Evolutionary conservation across 2,888 invertebrate genomes (phyloP).

Genomic region (Pedicia rivosa): DNA sequence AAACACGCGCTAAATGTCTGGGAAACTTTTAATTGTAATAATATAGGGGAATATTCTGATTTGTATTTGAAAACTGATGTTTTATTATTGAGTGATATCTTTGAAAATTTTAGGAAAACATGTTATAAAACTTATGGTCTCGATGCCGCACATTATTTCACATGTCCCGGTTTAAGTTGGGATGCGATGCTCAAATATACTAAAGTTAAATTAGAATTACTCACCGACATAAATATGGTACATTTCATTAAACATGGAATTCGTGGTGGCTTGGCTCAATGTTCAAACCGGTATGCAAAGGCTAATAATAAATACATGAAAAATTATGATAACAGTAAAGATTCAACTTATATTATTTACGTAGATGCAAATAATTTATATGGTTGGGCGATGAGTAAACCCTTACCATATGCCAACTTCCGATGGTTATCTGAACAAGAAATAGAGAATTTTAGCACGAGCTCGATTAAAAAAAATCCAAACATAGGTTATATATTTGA

Average conservation of each 20-base stretch:
- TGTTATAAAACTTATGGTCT: slow-evolving; percentile 7
- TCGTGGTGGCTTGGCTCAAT: slow-evolving; percentile 9
- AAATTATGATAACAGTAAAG: slow-evolving; percentile 1
- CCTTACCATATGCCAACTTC: slow-evolving; percentile 15
- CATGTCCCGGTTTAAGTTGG: slow-evolving; percentile 17
- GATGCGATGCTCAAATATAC: slow-evolving; percentile 18
- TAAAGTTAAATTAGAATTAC: slow-evolving; percentile 8
- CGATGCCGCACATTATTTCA: slow-evolving; percentile 18
- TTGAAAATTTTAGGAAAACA: slow-evolving; percentile 2
- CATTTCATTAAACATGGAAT: slow-evolving; percentile 6
- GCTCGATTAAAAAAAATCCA: too few species aligned
- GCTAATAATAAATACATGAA: slow-evolving; percentile 6
- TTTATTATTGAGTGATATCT: slow-evolving; percentile 20
- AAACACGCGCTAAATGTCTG: slow-evolving; percentile 20
- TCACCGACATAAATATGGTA: slow-evolving; percentile 9
- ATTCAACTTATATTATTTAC: slow-evolving; percentile 8
- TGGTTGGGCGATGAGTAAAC: slow-evolving; percentile 14
- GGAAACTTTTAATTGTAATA: slow-evolving; percentile 17
- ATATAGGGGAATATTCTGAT: slow-evolving; percentile 20
- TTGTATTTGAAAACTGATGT: slow-evolving; percentile 21
- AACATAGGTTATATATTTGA: too few species aligned
- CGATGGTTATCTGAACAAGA: slow-evolving; percentile 11
- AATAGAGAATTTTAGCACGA: too few species aligned
- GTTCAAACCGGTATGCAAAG: slow-evolving; percentile 6
- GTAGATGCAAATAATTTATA: slow-evolving; percentile 16